Evolutionary conservation across 35 echinoderm and acorn worm genomes (phyloP).

Genomic region (Stichopus chloronotus): DNA sequence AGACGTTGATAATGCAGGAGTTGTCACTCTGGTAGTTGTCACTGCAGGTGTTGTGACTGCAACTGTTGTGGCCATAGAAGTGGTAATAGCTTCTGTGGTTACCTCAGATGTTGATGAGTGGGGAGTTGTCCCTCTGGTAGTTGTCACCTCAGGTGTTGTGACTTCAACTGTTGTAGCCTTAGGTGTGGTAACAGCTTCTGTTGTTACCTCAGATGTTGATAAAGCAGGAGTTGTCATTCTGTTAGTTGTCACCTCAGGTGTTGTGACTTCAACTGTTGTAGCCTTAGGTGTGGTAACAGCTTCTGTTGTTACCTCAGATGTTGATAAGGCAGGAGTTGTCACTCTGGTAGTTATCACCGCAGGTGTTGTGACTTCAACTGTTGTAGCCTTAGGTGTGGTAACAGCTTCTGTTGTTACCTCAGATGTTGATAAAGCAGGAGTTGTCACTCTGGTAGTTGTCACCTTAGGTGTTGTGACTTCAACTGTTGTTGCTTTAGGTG

Average conservation of each 20-base stretch:
- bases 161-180: conserved; percentile 18
- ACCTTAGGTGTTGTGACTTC: no score
- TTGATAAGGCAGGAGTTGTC: conserved; percentile 17
- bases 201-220: conserved; percentile 38
- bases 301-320: no score
- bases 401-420: no score
- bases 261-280: no score
- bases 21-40: neutral
- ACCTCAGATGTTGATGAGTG: neutral
- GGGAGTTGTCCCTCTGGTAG: conserved; percentile 4
- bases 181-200: conserved; percentile 25
- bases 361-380: no score
- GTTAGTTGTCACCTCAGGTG: conserved; percentile 31
- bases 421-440: no score
- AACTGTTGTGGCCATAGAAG: neutral
- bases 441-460: no score
- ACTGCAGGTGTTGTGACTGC: conserved; percentile 6
- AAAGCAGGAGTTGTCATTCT: conserved; percentile 4
- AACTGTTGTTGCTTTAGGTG: no score
- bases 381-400: neutral
- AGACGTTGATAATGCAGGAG: conserved; percentile 11
- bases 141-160: conserved; percentile 15
- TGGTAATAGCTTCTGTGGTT: neutral
- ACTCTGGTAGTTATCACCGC: neutral
- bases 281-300: neutral